A percentile compares a stretch with the other conserved stretches of the same genome.
Evolutionary conservation across 2,797 vertebrate species (phyloP).

Genomic region (Serranus cabrilla): DNA sequence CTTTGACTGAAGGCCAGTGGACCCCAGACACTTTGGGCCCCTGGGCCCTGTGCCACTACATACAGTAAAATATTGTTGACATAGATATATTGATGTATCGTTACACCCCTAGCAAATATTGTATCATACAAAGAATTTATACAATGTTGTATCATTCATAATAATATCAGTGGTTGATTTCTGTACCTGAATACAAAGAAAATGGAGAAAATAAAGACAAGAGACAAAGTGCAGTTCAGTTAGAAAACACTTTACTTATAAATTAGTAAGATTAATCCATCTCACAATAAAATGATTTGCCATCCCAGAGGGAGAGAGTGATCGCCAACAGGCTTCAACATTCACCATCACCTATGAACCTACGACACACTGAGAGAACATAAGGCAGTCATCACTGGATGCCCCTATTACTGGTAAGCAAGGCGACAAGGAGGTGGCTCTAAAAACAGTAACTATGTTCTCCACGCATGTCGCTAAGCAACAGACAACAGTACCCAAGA

Average conservation of each 20-base stretch:
- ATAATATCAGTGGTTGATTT: background rate
- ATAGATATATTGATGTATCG: too few species aligned
- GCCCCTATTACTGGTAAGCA: conserved; percentile 66
- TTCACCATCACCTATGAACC: conserved; percentile 71
- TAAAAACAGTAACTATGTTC: conserved; percentile 73
- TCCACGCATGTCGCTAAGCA: conserved; percentile 78
- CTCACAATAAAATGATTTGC: conserved; percentile 77
- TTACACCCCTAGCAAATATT: too few species aligned
- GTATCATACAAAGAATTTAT: too few species aligned
- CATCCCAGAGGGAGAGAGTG: conserved; percentile 63
- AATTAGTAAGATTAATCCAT: conserved; percentile 76
- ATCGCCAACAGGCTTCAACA: conserved; percentile 68
- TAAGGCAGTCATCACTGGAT: conserved; percentile 73
- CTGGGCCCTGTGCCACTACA: too few species aligned
- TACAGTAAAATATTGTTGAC: too few species aligned
- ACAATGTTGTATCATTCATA: background rate
- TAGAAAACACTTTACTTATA: conserved; percentile 86
- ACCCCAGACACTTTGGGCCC: too few species aligned
- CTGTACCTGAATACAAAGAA: conserved; percentile 12
- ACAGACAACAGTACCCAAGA: conserved; percentile 78
- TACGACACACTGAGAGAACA: conserved; percentile 75
- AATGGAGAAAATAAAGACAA: background rate
- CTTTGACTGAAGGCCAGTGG: too few species aligned
- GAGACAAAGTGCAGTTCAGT: conserved; percentile 52
- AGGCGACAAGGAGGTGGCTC: conserved; percentile 68